phyloP scores from a whole-genome alignment of 92 coral and sea anemone species.

The Parazoanthus darwini region DNA sequence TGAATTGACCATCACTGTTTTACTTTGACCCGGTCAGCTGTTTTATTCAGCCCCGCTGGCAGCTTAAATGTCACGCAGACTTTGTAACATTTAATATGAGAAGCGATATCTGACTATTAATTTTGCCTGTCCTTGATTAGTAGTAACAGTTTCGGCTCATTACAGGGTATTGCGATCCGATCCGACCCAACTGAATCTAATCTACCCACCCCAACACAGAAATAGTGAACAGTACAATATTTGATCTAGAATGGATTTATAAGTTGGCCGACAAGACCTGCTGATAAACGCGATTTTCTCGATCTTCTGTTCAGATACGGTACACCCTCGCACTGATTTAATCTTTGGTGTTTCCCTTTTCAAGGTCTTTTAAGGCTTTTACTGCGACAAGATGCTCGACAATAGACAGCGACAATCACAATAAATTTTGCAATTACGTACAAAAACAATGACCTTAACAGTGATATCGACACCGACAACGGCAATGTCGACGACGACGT shows the following conservation, averaged over 20 bases:
- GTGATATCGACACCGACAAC: no score
- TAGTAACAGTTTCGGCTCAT: not conserved
- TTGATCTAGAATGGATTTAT: no score
- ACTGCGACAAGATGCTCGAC: not conserved
- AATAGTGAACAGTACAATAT: not conserved
- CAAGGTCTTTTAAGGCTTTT: no score
- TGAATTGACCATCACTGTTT: not conserved
- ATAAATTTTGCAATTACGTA: not conserved
- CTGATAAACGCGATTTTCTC: not conserved
- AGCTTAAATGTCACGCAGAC: not conserved
- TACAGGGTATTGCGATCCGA: not conserved
- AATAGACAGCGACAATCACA: no score
- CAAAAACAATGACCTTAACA: no score
- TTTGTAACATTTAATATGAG: no score
- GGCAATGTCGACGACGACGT: not conserved
- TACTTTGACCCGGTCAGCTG: not conserved
- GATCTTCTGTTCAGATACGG: not conserved
- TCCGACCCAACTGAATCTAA: not conserved
- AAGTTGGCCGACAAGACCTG: no score
- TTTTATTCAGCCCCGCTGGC: not conserved
- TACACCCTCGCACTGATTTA: not conserved
- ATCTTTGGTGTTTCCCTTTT: not conserved
- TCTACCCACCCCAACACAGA: not conserved
- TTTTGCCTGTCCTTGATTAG: not conserved
- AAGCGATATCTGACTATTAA: not conserved